These are phyloP conservation scores for Mustela nigripes DNA, from an alignment of 2,113 vertebrate species.

Conservation along the genomic window DNA sequence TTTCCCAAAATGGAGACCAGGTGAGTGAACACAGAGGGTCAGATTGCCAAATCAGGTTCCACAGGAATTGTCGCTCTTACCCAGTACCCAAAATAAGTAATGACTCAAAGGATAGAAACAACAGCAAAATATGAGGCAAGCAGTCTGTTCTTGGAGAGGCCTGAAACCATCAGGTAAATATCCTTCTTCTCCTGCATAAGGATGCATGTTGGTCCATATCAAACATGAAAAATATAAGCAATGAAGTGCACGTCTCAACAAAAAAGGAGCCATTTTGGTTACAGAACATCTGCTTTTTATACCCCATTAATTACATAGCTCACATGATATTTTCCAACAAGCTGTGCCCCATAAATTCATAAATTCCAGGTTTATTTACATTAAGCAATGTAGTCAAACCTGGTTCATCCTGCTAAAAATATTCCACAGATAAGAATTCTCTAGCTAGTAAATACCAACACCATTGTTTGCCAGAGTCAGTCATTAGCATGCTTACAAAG, in stretches of 20 bases:
- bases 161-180: neutral
- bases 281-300: neutral
- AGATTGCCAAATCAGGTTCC: neutral
- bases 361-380: constrained; percentile 47
- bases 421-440: neutral
- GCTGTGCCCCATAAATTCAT: neutral
- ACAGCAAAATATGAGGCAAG: neutral
- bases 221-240: neutral
- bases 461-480: neutral
- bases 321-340: constrained; percentile 39
- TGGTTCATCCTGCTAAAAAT: neutral
- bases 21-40: neutral
- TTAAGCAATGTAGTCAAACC: neutral
- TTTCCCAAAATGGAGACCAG: neutral
- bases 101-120: neutral
- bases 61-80: neutral
- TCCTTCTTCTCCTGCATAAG: neutral
- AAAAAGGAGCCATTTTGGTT: neutral
- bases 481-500: neutral
- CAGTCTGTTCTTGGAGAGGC: neutral
- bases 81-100: neutral
- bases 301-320: neutral
- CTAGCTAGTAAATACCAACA: neutral
- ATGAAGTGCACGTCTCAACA: neutral
- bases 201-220: neutral